Evolutionary conservation across 1,140 invertebrate species (phyloP).

Genomic region (Bombus superbus): DNA sequence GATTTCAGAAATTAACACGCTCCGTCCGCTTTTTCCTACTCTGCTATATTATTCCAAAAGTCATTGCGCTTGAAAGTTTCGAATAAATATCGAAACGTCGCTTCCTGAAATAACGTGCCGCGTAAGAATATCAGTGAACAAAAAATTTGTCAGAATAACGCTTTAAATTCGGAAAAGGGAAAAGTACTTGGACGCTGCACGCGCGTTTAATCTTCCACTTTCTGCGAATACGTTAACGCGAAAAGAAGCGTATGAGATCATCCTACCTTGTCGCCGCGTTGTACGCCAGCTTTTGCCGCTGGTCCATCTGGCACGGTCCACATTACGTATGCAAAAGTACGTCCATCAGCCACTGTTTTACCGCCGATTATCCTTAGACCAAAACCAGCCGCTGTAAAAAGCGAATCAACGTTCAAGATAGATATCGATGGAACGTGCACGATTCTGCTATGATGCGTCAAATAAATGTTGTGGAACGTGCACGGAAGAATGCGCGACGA

Average conservation of each 20-base stretch:
- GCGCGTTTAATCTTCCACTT: neutral
- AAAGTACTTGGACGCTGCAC: no score
- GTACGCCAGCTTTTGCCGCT: slow-evolving; percentile 93
- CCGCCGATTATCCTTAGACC: slow-evolving; percentile 97
- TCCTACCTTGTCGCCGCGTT: slow-evolving; percentile 92
- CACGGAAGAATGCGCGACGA: neutral
- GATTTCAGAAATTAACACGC: no score
- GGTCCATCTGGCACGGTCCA: slow-evolving; percentile 95
- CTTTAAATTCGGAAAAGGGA: neutral
- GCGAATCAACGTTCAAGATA: slow-evolving; percentile 18
- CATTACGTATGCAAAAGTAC: slow-evolving; percentile 94
- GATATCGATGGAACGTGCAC: neutral
- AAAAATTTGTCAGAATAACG: neutral
- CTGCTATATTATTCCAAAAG: neutral
- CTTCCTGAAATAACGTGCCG: neutral
- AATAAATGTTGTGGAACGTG: neutral
- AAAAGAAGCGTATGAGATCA: neutral
- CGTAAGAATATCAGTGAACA: neutral
- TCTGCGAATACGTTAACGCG: neutral
- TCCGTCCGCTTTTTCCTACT: neutral
- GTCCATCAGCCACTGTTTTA: slow-evolving; percentile 91
- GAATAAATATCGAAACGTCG: neutral
- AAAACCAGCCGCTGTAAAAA: slow-evolving; percentile 90
- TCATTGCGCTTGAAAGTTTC: neutral
- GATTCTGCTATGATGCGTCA: no score